Evolutionary conservation across 2,113 vertebrate species (phyloP).

Genomic region (Dipodomys ordii): DNA sequence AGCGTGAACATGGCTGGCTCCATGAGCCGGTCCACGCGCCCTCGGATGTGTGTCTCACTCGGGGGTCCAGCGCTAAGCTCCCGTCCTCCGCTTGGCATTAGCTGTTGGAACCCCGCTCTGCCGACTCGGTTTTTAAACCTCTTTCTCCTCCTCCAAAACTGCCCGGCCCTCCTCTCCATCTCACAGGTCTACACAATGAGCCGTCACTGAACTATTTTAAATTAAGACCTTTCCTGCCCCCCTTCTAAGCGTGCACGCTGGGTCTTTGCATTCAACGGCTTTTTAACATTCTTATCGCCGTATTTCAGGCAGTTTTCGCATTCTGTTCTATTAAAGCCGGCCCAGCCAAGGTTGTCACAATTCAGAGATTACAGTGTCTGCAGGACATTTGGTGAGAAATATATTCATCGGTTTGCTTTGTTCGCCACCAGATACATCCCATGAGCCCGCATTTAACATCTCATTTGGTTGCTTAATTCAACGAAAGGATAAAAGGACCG

Average conservation of each 20-base stretch:
- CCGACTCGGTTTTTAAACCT: conserved; percentile 68
- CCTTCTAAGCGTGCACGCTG: conserved; percentile 69
- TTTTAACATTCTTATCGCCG: conserved; percentile 83
- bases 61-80: neutral
- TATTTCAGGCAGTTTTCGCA: conserved; percentile 83
- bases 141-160: conserved; percentile 56
- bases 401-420: conserved; percentile 83
- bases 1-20: neutral
- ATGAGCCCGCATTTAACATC: conserved; percentile 79
- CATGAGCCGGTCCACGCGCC: accelerated
- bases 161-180: conserved; percentile 50
- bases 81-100: neutral
- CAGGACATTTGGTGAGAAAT: conserved; percentile 81
- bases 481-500: conserved; percentile 68
- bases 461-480: conserved; percentile 79
- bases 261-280: conserved; percentile 66
- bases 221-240: conserved; percentile 81
- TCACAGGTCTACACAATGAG: conserved; percentile 71
- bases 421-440: conserved; percentile 62
- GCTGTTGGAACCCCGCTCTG: conserved; percentile 57
- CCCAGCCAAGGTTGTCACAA: conserved; percentile 85
- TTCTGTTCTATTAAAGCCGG: conserved; percentile 86
- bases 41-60: neutral
- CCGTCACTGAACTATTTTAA: conserved; percentile 82
- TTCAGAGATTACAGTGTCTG: conserved; percentile 82